Evolutionary conservation across 2,888 invertebrate species (phyloP), one percentile per base, ranked within the genome.

Genomic region (Synanthedon myopaeformis): DNA sequence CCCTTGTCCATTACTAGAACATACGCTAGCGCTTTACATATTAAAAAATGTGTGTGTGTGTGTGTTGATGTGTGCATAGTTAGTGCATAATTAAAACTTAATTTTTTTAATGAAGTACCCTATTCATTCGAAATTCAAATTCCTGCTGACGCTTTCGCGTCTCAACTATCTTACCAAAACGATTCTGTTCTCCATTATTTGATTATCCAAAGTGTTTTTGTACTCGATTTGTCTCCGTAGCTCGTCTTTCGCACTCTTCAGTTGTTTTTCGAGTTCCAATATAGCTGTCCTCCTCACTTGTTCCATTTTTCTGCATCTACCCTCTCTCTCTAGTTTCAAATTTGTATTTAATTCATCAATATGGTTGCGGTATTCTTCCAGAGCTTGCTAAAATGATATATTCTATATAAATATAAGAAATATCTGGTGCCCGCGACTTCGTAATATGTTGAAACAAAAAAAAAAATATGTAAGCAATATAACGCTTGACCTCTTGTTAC

Each of bases 171-270:
- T 65, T 64, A 82, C 86, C 74, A 76, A 64, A 54, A 68, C 58
- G 54, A 62, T 75, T 48, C 80, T 77, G 59, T 83, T 83, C 2
- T 77, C 74, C 28, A 62, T 66, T 45, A 84, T 79, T 58, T 87
- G 87, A 12, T 57, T 57, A 3, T 60, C 70, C 56, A 87, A 63
- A 17, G 60, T 66, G n/a, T 76, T 70, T 55, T 78, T 76, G 55
- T 83, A 86, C 5, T 80, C 74, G 3, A 76, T 64, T 55, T 86
- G 87, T 41, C 67, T 67, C 51, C 59, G 65, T 51, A 84, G 54
- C 58, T 83, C 86, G 3, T 72, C 65, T 35, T 78, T 74, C 0
- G 84, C 80, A 35, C 61, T 67, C 3, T 74, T 64, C 19, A 85
- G 58, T 23, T 68, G 72, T 3, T 64, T 69, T 14, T 72, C 67